These are phyloP conservation scores for Mohoua ochrocephala DNA, from an alignment of 2,113 vertebrate species.

Conservation along the genomic window DNA sequence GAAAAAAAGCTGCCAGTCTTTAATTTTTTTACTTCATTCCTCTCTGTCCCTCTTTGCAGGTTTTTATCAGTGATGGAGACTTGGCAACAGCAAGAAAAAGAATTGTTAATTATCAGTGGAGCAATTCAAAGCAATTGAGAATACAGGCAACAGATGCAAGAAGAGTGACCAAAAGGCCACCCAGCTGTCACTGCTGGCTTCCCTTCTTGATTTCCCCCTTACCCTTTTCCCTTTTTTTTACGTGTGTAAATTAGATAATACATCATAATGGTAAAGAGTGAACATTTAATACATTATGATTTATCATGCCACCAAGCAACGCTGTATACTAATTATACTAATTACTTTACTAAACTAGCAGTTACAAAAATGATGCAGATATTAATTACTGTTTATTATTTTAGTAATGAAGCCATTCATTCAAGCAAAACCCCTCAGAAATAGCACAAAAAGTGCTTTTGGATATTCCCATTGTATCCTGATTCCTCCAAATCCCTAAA, in stretches of 20 bases:
- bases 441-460: not conserved
- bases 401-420: conserved; percentile 63
- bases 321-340: conserved; percentile 75
- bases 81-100: conserved; percentile 22
- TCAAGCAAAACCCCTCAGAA: conserved; percentile 42
- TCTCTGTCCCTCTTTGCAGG: not conserved
- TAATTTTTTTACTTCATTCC: not conserved
- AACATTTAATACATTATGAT: conserved; percentile 67
- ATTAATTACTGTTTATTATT: conserved; percentile 75
- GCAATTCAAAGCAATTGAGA: not conserved
- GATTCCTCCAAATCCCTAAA: not conserved
- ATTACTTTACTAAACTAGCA: conserved; percentile 72
- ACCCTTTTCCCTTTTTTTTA: not conserved
- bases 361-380: conserved; percentile 67
- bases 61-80: not conserved
- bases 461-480: not conserved
- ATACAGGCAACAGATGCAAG: conserved; percentile 17
- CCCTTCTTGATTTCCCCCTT: not conserved
- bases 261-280: conserved; percentile 70
- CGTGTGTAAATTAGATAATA: conserved; percentile 71
- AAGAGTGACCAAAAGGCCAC: conserved; percentile 35
- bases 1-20: not conserved
- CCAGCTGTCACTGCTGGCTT: conserved; percentile 9
- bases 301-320: conserved; percentile 68
- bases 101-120: conserved; percentile 24